Evolutionary conservation across 2,888 invertebrate species (phyloP).

Genomic region (Trichogramma dendrolimi): DNA sequence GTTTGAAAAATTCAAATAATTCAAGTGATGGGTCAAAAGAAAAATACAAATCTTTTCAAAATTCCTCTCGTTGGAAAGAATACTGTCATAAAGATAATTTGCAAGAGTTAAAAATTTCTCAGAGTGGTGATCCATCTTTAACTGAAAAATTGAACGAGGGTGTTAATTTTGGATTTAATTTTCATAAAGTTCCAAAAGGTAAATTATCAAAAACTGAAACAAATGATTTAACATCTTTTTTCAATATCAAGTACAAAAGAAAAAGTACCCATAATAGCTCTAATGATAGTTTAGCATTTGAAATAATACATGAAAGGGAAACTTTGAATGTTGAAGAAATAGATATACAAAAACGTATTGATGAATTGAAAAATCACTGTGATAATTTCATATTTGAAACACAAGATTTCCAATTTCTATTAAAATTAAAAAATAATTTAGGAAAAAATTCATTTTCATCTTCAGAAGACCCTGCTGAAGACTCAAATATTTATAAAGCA

Average conservation of each 20-base stretch:
- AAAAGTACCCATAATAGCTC: not conserved
- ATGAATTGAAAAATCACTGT: conserved; percentile 15
- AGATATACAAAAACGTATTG: conserved; percentile 16
- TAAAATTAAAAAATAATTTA: conserved; percentile 8
- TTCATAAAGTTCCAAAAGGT: conserved; percentile 29
- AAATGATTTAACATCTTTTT: conserved; percentile 29
- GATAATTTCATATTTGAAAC: conserved; percentile 14
- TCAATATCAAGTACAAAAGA: conserved; percentile 25
- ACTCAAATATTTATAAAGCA: conserved; percentile 29
- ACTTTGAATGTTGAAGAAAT: not conserved
- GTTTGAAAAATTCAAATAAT: not conserved
- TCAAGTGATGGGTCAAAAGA: not conserved
- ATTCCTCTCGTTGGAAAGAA: not conserved
- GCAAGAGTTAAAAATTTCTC: conserved; percentile 29
- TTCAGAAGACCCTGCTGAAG: conserved; percentile 23
- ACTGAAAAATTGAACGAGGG: conserved; percentile 37
- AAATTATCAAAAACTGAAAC: conserved; percentile 25
- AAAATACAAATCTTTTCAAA: not conserved
- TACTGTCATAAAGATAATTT: conserved; percentile 8
- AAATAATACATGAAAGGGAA: not conserved
- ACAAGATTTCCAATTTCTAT: conserved; percentile 16
- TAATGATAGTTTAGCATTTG: not conserved
- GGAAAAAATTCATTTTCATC: not conserved
- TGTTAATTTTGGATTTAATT: conserved; percentile 33
- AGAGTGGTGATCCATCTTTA: conserved; percentile 28